phyloP scores from a whole-genome alignment of 2,797 vertebrate genomes.

The Alosa sapidissima region DNA sequence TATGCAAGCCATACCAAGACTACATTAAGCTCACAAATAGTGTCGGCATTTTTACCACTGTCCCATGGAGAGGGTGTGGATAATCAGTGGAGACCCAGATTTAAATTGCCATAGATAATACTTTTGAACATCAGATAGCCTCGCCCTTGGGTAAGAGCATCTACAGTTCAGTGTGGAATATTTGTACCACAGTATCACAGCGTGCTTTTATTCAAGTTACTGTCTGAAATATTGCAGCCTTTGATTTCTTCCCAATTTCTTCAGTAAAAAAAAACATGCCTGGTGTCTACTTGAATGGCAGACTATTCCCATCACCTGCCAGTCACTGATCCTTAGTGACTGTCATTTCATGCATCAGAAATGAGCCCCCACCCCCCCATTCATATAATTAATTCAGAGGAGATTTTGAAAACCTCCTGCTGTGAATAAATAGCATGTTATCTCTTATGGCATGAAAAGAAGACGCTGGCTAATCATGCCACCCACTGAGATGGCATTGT shows the following conservation, averaged over 20 bases:
- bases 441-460: background rate
- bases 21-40: too few relatives aligned
- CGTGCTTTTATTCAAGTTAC: background rate
- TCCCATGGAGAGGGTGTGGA: background rate
- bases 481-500: background rate
- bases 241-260: background rate
- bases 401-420: background rate
- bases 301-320: background rate
- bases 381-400: background rate
- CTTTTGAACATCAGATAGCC: background rate
- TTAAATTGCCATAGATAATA: background rate
- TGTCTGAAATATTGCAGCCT: background rate
- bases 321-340: conserved; percentile 8
- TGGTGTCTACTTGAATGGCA: background rate
- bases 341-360: conserved; percentile 2
- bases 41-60: background rate
- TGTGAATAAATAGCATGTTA: conserved; percentile 7
- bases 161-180: background rate
- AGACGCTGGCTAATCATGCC: background rate
- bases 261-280: background rate
- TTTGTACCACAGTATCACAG: background rate
- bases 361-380: background rate
- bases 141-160: background rate
- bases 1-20: too few relatives aligned
- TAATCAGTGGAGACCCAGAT: background rate